Percentiles rank a stretch among this genome's conserved stretches.
These are phyloP conservation scores for Falco columbarius DNA, from an alignment of 2,797 vertebrate genomes.

Conservation along the genomic window DNA sequence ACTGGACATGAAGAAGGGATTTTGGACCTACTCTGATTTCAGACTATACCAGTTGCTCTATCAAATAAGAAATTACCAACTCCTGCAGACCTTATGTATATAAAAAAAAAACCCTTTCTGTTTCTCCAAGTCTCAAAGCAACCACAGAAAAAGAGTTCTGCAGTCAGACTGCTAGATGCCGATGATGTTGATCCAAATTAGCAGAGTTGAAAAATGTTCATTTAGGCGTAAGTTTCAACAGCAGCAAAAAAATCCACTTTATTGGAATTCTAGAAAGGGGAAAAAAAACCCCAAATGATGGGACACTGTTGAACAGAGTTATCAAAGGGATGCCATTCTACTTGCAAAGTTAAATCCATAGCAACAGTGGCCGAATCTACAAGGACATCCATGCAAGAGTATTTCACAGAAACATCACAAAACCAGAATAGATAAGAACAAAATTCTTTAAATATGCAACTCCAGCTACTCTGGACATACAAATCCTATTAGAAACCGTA, in stretches of 20 bases:
- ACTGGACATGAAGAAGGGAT: neutral
- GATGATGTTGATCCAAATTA: neutral
- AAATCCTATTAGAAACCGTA: neutral
- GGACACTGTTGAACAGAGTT: neutral
- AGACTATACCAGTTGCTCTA: neutral
- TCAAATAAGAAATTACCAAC: neutral
- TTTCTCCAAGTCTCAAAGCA: neutral
- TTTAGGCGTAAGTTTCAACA: neutral
- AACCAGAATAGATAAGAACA: neutral
- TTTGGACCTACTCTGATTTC: neutral
- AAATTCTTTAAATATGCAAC: neutral
- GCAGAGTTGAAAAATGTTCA: neutral
- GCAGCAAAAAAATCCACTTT: neutral
- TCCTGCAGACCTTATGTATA: neutral
- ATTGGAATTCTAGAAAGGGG: neutral
- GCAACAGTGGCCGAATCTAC: neutral
- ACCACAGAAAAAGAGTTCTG: neutral
- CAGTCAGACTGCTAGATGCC: neutral
- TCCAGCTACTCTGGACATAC: neutral
- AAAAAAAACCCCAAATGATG: neutral
- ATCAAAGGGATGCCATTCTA: neutral
- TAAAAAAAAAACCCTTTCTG: neutral
- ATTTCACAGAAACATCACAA: neutral
- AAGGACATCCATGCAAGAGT: neutral
- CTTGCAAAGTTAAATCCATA: neutral